Evolutionary conservation across 2,113 vertebrate species (phyloP).

Genomic region (Caranx melampygus): DNA sequence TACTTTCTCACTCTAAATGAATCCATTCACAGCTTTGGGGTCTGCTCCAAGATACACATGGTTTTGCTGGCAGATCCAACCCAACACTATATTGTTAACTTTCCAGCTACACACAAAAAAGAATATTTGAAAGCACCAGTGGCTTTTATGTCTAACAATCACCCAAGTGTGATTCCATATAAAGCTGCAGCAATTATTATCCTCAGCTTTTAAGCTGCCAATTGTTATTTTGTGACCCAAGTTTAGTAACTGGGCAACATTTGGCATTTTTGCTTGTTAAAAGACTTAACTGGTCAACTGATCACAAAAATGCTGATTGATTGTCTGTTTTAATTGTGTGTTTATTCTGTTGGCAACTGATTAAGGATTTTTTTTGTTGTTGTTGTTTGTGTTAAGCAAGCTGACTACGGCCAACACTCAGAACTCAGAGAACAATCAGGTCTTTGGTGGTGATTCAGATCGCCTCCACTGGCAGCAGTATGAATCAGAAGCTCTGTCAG

Average conservation of each 20-base stretch:
- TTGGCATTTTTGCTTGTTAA: not conserved
- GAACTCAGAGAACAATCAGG: not conserved
- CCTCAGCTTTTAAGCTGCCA: not conserved
- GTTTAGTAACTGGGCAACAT: not conserved
- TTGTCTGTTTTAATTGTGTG: too few species aligned
- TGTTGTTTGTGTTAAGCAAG: not conserved
- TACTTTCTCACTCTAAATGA: slow-evolving; percentile 54
- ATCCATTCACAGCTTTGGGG: slow-evolving; percentile 60
- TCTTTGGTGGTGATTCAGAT: not conserved
- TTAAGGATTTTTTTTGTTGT: not conserved
- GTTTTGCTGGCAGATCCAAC: slow-evolving; percentile 50
- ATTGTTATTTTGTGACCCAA: not conserved
- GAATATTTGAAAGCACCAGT: not conserved
- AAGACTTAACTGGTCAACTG: not conserved
- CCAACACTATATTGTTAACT: slow-evolving; percentile 32
- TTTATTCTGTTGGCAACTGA: not conserved
- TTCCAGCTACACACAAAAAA: not conserved
- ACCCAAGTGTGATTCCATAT: not conserved
- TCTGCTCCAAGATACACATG: slow-evolving; percentile 47
- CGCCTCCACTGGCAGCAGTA: not conserved
- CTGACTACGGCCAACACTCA: not conserved
- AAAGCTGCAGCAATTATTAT: not conserved
- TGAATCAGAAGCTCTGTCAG: slow-evolving; percentile 1
- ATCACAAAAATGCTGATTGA: not conserved
- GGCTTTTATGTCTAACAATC: not conserved